Conservation (phyloP, 2,888 invertebrate genomes). For the Drosophila mimetica region DNA sequence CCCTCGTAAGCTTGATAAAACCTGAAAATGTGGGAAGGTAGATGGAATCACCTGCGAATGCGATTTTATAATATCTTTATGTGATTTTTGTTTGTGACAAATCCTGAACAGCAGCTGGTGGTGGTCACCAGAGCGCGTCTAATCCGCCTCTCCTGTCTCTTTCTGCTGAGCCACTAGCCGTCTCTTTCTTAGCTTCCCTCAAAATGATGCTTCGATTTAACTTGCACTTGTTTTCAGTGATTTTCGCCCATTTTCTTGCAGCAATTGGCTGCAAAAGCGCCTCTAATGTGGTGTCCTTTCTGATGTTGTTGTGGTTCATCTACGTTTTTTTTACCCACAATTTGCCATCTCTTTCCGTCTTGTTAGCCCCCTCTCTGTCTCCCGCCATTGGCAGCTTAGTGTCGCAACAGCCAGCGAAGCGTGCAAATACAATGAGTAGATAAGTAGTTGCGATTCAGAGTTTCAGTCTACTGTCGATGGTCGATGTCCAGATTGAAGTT, state of each 20-base stretch:
- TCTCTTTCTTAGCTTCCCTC: not conserved
- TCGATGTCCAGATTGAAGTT: constrained; percentile 10
- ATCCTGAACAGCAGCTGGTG: constrained; percentile 25
- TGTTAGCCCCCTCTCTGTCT: not conserved
- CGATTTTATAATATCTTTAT: constrained; percentile 19
- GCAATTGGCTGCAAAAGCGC: constrained; percentile 55
- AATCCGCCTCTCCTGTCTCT: constrained; percentile 18
- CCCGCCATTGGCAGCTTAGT: constrained; percentile 43
- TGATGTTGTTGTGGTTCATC: not conserved
- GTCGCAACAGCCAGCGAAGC: constrained; percentile 42
- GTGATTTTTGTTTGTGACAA: constrained; percentile 14
- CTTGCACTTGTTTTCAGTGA: constrained; percentile 35
- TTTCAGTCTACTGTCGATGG: constrained; percentile 1
- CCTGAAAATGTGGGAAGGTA: not conserved
- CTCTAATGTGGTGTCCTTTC: constrained; percentile 37
- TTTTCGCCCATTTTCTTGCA: constrained; percentile 45
- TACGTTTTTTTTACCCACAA: constrained; percentile 1
- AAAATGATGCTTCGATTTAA: constrained; percentile 7
- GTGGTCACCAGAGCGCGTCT: constrained; percentile 24
- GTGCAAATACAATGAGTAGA: constrained; percentile 51
- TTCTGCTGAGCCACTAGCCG: not conserved
- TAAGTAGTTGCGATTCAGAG: constrained; percentile 37
- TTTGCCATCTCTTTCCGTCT: constrained; percentile 8
- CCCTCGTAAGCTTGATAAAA: constrained; percentile 14
- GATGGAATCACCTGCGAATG: constrained; percentile 3